Conservation (phyloP, 2,113 vertebrate genomes). For the Ancistrus triradiatus region DNA sequence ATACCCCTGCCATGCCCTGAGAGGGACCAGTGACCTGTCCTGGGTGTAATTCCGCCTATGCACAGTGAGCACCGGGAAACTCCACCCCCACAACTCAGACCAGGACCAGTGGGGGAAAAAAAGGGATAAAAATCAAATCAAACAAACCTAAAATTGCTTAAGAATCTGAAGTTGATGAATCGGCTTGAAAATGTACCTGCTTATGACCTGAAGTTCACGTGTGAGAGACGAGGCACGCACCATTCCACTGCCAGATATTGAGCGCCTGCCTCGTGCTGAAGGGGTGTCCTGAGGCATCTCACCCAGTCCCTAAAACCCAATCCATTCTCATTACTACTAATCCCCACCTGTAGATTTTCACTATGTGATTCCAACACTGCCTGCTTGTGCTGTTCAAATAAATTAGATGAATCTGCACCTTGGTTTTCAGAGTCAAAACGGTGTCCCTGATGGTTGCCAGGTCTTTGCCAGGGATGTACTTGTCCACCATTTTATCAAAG, state of each 20-base stretch:
- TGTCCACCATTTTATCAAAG: constrained; percentile 86
- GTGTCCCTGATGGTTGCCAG: constrained; percentile 79
- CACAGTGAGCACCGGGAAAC: too few relatives aligned
- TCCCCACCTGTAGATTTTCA: too few relatives aligned
- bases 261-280: constrained; percentile 81
- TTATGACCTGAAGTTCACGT: constrained; percentile 69
- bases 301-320: constrained; percentile 76
- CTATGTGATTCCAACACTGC: too few relatives aligned
- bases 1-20: too few relatives aligned
- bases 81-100: too few relatives aligned
- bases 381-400: too few relatives aligned
- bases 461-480: constrained; percentile 79
- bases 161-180: too few relatives aligned
- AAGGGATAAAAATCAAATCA: too few relatives aligned
- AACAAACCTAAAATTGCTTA: too few relatives aligned
- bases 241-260: constrained; percentile 70
- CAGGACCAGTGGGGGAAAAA: too few relatives aligned
- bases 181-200: constrained; percentile 66
- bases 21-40: too few relatives aligned
- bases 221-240: constrained; percentile 78
- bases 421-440: constrained; percentile 76
- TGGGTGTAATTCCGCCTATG: too few relatives aligned
- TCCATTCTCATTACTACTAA: background rate
- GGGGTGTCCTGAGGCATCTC: constrained; percentile 81
- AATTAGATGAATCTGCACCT: constrained; percentile 65